phyloP scores from a whole-genome alignment of 2,797 vertebrate species.

The Sebastes hopkinsi region DNA sequence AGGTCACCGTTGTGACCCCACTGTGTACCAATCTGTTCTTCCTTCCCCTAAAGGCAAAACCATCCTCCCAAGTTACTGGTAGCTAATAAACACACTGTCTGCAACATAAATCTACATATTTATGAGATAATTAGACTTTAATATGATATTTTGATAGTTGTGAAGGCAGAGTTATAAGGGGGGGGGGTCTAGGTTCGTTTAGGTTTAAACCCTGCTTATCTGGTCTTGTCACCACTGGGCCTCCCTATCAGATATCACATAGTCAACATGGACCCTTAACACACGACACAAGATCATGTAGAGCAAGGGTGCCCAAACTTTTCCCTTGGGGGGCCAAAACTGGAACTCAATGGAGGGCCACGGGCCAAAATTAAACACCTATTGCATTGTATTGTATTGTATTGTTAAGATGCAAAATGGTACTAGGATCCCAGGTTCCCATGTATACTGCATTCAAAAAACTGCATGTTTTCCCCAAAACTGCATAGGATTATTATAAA shows the following conservation, averaged over 20 bases:
- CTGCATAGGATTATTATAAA: no score
- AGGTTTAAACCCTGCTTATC: not conserved
- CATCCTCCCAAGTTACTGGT: accelerated
- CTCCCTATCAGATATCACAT: not conserved
- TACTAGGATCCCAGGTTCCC: no score
- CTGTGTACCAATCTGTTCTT: no score
- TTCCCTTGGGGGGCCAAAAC: no score
- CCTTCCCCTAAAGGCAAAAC: not conserved
- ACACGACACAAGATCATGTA: not conserved
- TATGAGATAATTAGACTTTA: no score
- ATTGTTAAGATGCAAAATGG: no score
- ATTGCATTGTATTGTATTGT: no score
- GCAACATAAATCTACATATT: not conserved
- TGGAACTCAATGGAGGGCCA: no score
- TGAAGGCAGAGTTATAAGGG: not conserved
- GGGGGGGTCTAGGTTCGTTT: constrained; percentile 20
- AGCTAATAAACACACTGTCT: not conserved
- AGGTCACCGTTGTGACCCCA: no score
- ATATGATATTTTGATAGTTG: not conserved
- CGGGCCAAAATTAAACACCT: no score
- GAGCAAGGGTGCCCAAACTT: not conserved
- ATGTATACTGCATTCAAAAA: no score
- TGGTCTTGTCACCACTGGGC: not conserved
- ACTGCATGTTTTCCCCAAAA: no score
- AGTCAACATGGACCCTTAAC: not conserved